Percentiles rank a stretch among this genome's conserved stretches.
Evolutionary conservation across 2,113 vertebrate species (phyloP).

Genomic region (Gambusia affinis): DNA sequence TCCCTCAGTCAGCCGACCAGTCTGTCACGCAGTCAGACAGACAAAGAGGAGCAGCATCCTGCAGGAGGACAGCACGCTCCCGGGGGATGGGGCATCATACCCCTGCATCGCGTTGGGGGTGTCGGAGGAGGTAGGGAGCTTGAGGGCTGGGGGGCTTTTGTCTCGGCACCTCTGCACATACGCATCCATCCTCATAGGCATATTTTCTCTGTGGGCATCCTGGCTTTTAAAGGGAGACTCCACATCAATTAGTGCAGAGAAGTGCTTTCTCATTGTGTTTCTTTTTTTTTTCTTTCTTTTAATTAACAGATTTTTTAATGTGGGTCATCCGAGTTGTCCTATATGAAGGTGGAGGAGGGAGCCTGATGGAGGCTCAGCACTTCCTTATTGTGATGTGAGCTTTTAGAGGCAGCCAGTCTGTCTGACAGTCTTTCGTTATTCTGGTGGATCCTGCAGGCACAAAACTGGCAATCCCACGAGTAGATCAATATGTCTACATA

Average conservation of each 20-base stretch:
- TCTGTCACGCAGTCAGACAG: conserved; percentile 57
- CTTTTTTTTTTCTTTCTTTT: no score
- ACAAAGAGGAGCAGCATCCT: conserved; percentile 81
- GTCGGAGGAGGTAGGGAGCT: conserved; percentile 79
- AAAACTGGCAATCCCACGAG: conserved; percentile 37
- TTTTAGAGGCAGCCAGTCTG: conserved; percentile 67
- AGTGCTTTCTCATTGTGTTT: conserved; percentile 29
- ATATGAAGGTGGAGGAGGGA: not conserved
- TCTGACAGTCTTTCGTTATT: conserved; percentile 56
- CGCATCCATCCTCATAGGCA: conserved; percentile 6
- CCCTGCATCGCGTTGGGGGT: conserved; percentile 79
- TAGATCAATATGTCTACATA: conserved; percentile 32
- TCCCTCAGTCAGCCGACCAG: conserved; percentile 47
- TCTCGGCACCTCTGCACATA: conserved; percentile 54
- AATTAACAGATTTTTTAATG: conserved; percentile 3
- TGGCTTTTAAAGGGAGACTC: conserved; percentile 40
- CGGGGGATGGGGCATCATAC: conserved; percentile 84
- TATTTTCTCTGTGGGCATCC: conserved; percentile 21
- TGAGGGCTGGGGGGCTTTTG: conserved; percentile 77
- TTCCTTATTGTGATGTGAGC: conserved; percentile 46
- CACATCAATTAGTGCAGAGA: conserved; percentile 29
- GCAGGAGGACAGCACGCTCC: conserved; percentile 72
- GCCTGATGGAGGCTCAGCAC: conserved; percentile 54
- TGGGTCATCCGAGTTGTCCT: conserved; percentile 42
- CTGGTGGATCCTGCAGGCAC: conserved; percentile 39